A percentile compares a stretch with the other conserved stretches of the same genome.
Conservation (phyloP, 2,797 vertebrate genomes). For the Synaphobranchus kaupii region DNA sequence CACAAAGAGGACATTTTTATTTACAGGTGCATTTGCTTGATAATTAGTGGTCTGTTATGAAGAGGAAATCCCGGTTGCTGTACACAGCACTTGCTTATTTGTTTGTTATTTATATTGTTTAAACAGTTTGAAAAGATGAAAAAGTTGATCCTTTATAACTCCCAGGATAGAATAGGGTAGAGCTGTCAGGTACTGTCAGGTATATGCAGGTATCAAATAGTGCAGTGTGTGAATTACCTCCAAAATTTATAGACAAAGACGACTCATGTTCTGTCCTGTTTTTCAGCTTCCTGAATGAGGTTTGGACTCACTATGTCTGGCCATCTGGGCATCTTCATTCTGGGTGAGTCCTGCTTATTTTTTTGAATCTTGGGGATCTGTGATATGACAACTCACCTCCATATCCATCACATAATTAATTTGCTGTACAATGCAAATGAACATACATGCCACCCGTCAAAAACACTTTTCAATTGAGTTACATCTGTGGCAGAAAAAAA, state of each 20-base stretch:
- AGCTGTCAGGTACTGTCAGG: neutral
- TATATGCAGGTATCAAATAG: too few species aligned
- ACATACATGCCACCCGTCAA: neutral
- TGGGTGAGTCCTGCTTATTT: slow-evolving; percentile 49
- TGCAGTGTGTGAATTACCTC: neutral
- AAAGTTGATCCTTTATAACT: neutral
- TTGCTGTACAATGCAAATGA: neutral
- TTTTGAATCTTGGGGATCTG: neutral
- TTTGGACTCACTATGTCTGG: slow-evolving; percentile 48
- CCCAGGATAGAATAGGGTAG: neutral
- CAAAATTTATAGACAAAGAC: neutral
- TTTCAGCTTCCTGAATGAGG: slow-evolving; percentile 56
- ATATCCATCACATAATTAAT: neutral
- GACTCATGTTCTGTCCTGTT: slow-evolving; percentile 27
- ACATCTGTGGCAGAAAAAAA: neutral
- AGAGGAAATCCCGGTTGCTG: neutral
- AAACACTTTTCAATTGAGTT: neutral
- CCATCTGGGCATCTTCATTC: slow-evolving; percentile 58
- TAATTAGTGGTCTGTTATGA: neutral
- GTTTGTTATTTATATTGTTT: neutral
- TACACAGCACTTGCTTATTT: neutral
- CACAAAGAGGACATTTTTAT: neutral
- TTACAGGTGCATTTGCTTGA: neutral
- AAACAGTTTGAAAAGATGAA: neutral
- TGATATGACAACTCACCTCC: neutral